phyloP scores from a whole-genome alignment of 2,888 invertebrate species.

The Heteromyza rotundicornis region DNA sequence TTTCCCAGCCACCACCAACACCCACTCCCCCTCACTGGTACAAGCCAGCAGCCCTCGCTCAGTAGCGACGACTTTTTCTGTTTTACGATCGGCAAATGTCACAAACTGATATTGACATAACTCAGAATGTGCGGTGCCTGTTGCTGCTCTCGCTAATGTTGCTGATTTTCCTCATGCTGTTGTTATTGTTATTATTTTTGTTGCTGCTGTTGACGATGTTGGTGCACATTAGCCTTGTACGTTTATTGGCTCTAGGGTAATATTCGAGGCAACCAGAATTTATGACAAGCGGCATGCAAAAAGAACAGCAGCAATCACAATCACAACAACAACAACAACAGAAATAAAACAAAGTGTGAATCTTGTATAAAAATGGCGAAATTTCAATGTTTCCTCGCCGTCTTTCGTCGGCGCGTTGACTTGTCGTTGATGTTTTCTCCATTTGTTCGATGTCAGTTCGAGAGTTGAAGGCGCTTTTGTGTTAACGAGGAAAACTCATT shows the following conservation, averaged over 20 bases:
- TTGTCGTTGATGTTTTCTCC: background rate
- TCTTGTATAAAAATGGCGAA: no score
- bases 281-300: conserved; percentile 14
- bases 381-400: no score
- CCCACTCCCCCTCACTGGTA: conserved; percentile 10
- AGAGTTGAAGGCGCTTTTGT: no score
- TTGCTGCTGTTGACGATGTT: conserved; percentile 10
- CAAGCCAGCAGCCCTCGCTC: background rate
- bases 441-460: conserved; percentile 12
- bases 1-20: conserved; percentile 3
- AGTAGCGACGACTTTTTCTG: conserved; percentile 13
- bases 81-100: conserved; percentile 39
- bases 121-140: conserved; percentile 16
- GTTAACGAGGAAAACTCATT: no score
- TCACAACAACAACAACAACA: background rate
- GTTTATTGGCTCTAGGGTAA: conserved; percentile 2
- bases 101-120: conserved; percentile 36
- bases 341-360: no score
- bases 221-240: conserved; percentile 42
- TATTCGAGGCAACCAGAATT: conserved; percentile 1
- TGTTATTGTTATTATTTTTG: conserved; percentile 32
- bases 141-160: background rate
- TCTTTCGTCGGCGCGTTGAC: no score
- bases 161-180: background rate
- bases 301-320: background rate